Evolutionary conservation across 2,888 invertebrate species (phyloP).

Genomic region (Caradrina clavipalpis): DNA sequence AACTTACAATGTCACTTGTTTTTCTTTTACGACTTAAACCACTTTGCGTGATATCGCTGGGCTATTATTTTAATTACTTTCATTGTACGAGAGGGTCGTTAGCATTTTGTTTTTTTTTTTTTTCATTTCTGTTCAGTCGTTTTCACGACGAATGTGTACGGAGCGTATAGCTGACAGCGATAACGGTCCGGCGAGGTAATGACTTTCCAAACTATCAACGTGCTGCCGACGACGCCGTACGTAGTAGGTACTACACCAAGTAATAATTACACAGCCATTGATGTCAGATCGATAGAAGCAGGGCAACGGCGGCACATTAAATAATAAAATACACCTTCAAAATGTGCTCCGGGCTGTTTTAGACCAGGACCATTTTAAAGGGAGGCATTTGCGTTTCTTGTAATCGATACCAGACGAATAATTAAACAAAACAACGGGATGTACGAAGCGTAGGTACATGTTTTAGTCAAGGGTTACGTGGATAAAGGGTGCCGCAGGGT

Average conservation of each 20-base stretch:
- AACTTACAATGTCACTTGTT: conserved; percentile 70
- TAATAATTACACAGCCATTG: conserved; percentile 76
- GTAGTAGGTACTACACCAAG: conserved; percentile 66
- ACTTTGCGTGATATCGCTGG: conserved; percentile 84
- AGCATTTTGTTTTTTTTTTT: conserved; percentile 73
- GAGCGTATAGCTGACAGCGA: conserved; percentile 70
- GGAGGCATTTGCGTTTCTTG: conserved; percentile 58
- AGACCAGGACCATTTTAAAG: conserved; percentile 69
- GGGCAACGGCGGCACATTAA: conserved; percentile 62
- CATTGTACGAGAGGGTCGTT: conserved; percentile 82
- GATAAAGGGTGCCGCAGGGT: conserved; percentile 49
- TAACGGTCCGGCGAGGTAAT: conserved; percentile 74
- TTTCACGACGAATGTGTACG: conserved; percentile 74
- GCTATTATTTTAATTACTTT: conserved; percentile 90
- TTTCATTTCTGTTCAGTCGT: conserved; percentile 73
- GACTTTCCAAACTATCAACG: conserved; percentile 77
- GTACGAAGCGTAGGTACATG: conserved; percentile 55
- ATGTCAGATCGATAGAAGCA: conserved; percentile 76
- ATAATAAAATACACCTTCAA: conserved; percentile 73
- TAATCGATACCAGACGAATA: conserved; percentile 77
- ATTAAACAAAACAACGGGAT: conserved; percentile 68
- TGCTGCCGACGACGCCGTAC: conserved; percentile 36
- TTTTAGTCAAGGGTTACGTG: conserved; percentile 58
- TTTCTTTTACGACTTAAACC: conserved; percentile 77
- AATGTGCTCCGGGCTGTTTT: conserved; percentile 71